Evolutionary conservation across 2,797 vertebrate genomes (phyloP), one percentile per base, ranked within the genome.

Genomic region (Ctenosaura bakeri): DNA sequence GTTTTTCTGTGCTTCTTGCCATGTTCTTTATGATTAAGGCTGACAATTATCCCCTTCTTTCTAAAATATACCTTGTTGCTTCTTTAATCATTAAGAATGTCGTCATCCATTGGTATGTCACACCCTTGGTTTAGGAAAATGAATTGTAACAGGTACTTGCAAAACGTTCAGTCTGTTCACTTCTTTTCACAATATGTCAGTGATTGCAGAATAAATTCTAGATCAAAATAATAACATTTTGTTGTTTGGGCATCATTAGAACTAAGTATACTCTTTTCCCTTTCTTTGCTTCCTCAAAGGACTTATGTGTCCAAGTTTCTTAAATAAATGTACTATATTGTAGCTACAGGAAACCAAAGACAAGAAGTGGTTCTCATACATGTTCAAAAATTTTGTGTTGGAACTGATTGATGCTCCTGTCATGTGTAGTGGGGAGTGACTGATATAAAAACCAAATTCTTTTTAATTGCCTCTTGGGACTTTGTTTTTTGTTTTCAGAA

Each of bases 401-500:
- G 82, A n/a, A 7, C 59, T n/a, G 1, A 78, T 93, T 84, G 64
- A 52, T 85, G 38, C 56, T 73, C 7, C 26, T 89, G 56, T 76
- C 54, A 20, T 66, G n/a, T 86, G 50, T 74, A 88, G 83, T 76
- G 20, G 0, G 26, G 16, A 26, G 7, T 91, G 86, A 0, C 80
- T 90, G 85, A 76, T 76, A 84, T 85, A 7, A 0, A 0, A 20
- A 10, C 54, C 87, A 74, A 91, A 6, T 91, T 80, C 62, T 88
- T 16, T 1, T 79, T 18, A 42, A 42, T 9, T 42, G 2, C 38
- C 20, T 76, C 2, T 76, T 38, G 20, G 35, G 20, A 42, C 9
- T 85, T 73, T 90, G 42, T 90, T 42, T 90, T 50, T 83, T 71
- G 24, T 50, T 86, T 22, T 90, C 77, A 66, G 92, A 86, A 83